These are phyloP conservation scores for Drosophila ambigua DNA, from an alignment of 1,140 invertebrate species.

Conservation along the genomic window DNA sequence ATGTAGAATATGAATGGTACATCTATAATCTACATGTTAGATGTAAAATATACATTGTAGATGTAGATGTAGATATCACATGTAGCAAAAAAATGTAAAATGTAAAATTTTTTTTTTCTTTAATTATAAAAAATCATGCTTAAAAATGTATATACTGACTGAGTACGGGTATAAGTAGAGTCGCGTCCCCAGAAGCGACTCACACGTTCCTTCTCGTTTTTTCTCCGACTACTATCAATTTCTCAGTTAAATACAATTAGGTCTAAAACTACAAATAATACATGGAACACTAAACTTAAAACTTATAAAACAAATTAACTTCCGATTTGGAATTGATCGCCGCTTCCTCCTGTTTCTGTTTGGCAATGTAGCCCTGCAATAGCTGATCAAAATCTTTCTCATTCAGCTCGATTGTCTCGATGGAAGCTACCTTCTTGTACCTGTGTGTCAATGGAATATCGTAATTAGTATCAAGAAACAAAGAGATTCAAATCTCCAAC, in stretches of 20 bases:
- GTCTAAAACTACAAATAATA: slow-evolving; percentile 48
- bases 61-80: too few species aligned
- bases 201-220: too few species aligned
- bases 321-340: slow-evolving; percentile 39
- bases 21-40: too few species aligned
- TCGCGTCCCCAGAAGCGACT: too few species aligned
- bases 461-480: neutral
- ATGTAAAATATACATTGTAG: too few species aligned
- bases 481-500: neutral
- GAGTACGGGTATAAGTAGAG: too few species aligned
- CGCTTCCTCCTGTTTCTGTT: slow-evolving; percentile 22
- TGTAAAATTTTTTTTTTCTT: too few species aligned
- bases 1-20: too few species aligned
- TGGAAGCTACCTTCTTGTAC: slow-evolving; percentile 68
- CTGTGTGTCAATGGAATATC: slow-evolving; percentile 20
- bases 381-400: slow-evolving; percentile 60
- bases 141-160: too few species aligned
- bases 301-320: slow-evolving; percentile 75
- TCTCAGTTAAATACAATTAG: slow-evolving; percentile 18
- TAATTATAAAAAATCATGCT: too few species aligned
- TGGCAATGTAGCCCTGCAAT: slow-evolving; percentile 48
- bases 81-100: too few species aligned
- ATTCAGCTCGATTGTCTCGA: slow-evolving; percentile 56
- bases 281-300: slow-evolving; percentile 65
- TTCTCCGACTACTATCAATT: neutral